These are phyloP conservation scores for Uropsilus gracilis DNA, from an alignment of 2,113 vertebrate species.

Conservation along the genomic window DNA sequence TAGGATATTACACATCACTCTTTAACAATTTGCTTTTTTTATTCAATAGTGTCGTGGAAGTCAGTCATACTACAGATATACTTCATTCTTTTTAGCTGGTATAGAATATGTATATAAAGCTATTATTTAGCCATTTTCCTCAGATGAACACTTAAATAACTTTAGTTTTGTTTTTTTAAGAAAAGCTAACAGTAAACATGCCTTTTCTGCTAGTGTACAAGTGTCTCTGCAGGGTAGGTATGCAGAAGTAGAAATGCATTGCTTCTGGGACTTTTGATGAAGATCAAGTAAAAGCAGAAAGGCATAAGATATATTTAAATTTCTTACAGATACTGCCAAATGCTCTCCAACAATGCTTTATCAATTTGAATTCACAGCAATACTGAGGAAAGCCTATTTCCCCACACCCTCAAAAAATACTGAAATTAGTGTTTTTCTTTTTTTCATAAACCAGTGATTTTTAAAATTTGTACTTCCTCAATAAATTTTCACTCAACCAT, in stretches of 20 bases:
- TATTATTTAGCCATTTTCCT: not conserved
- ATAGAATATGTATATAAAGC: not conserved
- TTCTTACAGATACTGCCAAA: slow-evolving; percentile 14
- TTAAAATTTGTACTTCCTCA: slow-evolving; percentile 17
- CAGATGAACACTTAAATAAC: not conserved
- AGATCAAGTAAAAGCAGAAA: slow-evolving; percentile 14
- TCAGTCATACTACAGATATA: not conserved
- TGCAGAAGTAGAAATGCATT: not conserved
- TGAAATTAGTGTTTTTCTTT: slow-evolving; percentile 31
- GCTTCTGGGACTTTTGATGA: too few relatives aligned
- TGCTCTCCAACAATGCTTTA: slow-evolving; percentile 12
- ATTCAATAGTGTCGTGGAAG: not conserved
- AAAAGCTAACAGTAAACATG: not conserved
- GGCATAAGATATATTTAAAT: not conserved
- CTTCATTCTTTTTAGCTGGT: not conserved
- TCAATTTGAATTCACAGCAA: slow-evolving; percentile 28
- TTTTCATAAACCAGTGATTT: not conserved
- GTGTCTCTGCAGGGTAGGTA: not conserved
- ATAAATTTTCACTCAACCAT: slow-evolving; percentile 44
- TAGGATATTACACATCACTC: not conserved
- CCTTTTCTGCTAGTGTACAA: not conserved
- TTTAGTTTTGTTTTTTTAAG: slow-evolving; percentile 31
- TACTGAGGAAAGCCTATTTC: not conserved
- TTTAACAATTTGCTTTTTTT: slow-evolving; percentile 7
- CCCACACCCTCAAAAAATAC: not conserved